Evolutionary conservation across 2,888 invertebrate species (phyloP).

Genomic region (Standfussiana lucernea): DNA sequence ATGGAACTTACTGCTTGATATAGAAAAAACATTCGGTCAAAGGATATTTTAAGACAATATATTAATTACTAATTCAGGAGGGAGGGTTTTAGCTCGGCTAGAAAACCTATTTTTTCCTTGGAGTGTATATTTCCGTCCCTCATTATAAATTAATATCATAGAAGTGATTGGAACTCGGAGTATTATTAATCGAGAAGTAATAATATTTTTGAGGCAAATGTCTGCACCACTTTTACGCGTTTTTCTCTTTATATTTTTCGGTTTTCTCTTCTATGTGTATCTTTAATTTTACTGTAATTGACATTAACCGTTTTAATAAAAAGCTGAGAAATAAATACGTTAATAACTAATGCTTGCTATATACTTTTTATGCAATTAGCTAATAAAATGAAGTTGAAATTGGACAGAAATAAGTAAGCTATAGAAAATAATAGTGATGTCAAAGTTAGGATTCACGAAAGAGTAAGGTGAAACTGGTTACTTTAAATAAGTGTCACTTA

Average conservation of each 20-base stretch:
- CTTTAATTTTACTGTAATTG: neutral
- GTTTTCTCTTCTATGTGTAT: too few relatives aligned
- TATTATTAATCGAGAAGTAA: neutral
- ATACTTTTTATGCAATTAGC: too few relatives aligned
- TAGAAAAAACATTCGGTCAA: neutral
- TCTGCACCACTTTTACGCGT: neutral
- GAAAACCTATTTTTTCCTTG: neutral
- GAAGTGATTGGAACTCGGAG: neutral
- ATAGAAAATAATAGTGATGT: too few relatives aligned
- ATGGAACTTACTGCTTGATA: neutral
- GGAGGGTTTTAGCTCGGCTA: neutral
- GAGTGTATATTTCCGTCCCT: neutral
- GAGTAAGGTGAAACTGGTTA: too few relatives aligned
- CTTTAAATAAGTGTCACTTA: too few relatives aligned
- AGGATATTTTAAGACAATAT: neutral
- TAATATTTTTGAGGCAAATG: neutral
- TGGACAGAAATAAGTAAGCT: neutral
- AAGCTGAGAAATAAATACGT: too few relatives aligned
- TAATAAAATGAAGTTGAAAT: neutral
- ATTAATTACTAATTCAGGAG: neutral
- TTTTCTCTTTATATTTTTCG: neutral
- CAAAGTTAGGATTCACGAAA: too few relatives aligned
- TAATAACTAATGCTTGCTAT: too few relatives aligned
- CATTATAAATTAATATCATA: neutral
- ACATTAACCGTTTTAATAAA: too few relatives aligned